Percentiles rank a stretch among this genome's conserved stretches.
Evolutionary conservation across 2,113 vertebrate species (phyloP).

Genomic region (Chamaea fasciata): DNA sequence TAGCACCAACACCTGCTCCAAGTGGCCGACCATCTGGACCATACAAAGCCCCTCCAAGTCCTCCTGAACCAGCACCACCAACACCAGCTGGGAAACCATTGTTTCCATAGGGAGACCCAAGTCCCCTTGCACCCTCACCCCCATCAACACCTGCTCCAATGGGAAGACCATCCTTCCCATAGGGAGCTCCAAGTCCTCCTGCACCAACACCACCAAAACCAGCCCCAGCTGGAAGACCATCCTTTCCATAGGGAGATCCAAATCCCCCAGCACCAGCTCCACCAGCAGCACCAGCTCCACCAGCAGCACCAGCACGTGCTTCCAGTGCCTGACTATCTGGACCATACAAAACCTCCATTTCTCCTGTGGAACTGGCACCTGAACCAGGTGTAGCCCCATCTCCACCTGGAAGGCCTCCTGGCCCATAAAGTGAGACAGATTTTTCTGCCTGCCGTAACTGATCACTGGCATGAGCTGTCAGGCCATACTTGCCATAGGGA

Average conservation of each 20-base stretch:
- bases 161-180: neutral
- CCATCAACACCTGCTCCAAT: fast-evolving
- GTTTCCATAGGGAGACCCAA: neutral
- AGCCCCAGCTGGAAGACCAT: fast-evolving
- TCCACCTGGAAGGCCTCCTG: neutral
- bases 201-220: neutral
- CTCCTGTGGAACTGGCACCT: neutral
- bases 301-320: neutral
- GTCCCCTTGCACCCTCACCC: neutral
- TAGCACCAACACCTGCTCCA: no score
- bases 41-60: neutral
- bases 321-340: neutral
- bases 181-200: fast-evolving
- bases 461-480: neutral
- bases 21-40: no score
- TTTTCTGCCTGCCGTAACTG: neutral
- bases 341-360: neutral
- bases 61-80: fast-evolving
- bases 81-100: fast-evolving
- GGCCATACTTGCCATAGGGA: neutral
- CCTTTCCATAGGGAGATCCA: neutral
- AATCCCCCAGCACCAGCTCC: fast-evolving
- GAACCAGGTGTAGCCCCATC: neutral
- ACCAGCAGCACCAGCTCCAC: neutral
- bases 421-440: neutral